phyloP scores from a whole-genome alignment of 1,140 invertebrate species.

The Rhopalosiphum padi region DNA sequence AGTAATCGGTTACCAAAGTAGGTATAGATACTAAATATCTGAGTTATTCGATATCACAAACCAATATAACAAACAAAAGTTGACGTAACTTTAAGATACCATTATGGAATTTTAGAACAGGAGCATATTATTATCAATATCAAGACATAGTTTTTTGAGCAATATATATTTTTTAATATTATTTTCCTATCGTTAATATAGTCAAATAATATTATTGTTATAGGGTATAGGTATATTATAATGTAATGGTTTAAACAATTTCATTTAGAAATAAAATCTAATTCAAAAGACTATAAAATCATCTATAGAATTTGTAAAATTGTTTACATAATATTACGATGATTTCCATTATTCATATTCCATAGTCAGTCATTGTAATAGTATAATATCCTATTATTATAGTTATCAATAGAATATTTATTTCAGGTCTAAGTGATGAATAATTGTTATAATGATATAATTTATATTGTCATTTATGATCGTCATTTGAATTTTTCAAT shows the following conservation, averaged over 20 bases:
- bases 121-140: too few relatives aligned
- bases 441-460: too few relatives aligned
- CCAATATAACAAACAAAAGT: background rate
- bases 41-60: background rate
- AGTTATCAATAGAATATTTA: too few relatives aligned
- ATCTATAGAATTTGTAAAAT: too few relatives aligned
- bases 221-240: background rate
- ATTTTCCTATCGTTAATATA: background rate
- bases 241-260: background rate
- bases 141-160: background rate
- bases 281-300: background rate
- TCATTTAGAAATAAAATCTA: background rate
- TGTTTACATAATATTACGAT: too few relatives aligned
- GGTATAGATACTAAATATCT: background rate
- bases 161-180: background rate
- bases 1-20: background rate
- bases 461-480: too few relatives aligned
- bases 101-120: too few relatives aligned
- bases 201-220: background rate
- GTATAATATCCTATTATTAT: too few relatives aligned
- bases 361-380: too few relatives aligned
- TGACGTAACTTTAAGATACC: background rate
- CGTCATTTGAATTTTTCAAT: too few relatives aligned
- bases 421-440: too few relatives aligned
- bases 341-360: too few relatives aligned